Base-by-base conservation (phyloP, 2,797 vertebrate genomes). In the Spinus olivaceus region DNA sequence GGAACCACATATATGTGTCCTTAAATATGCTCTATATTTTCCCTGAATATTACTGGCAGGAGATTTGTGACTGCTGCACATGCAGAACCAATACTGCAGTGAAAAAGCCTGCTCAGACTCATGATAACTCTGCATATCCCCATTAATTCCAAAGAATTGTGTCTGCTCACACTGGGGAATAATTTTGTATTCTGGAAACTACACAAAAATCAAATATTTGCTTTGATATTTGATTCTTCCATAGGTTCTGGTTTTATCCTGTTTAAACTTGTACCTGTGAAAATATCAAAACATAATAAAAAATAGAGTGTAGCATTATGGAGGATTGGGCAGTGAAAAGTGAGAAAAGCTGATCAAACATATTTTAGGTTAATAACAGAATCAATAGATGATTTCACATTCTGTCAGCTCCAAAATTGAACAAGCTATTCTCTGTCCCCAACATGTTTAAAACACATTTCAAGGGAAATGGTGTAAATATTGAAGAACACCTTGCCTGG, bases 281-380 rank as follows among this genome's bases (percentile, higher is more conserved):
- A 63, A 86, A 71, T 64, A 83, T 76, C 87, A 79, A 84, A 63
- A 54, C 3, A 25, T 33, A 88, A 88, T 83, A 79, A 92, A 90
- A 92, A 87, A 64, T 54, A 74, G 80, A 95, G 70, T 39, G 42
- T 6, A 77, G 41, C 30, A 84, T 94, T 93, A 91, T 8, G 41
- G 85, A 72, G 51, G 60, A 86, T 20, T 79, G 73, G 42, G 54
- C 28, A 60, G 47, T 70, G 76, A 92, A 88, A 94, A 94, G 70
- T 18, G 35, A 92, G 79, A 94, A 90, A 91, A 86, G 73, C 82
- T 84, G 64, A 96, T 94, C 87, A 91, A 89, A 92, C 20, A 44
- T 87, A 91, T 90, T 90, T 94, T 86, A 88, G 70, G 59, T 79
- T 92, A 92, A 92, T 94, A 95, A 70, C 39, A 76, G 72, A 94